phyloP scores from a whole-genome alignment of 2,113 vertebrate species.

The Muntiacus reevesi region DNA sequence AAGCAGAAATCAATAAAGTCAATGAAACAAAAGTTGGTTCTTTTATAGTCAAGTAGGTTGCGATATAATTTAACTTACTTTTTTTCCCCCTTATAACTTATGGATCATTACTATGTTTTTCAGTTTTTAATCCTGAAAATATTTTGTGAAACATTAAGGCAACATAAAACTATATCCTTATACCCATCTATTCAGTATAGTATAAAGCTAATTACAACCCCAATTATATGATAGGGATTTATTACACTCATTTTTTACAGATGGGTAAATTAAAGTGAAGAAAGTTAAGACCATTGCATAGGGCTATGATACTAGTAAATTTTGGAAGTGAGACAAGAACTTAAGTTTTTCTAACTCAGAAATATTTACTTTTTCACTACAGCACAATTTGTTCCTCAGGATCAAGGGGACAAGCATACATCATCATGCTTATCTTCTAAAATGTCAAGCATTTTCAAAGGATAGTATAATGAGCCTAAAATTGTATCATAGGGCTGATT shows the following conservation, averaged over 20 bases:
- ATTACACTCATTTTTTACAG: neutral
- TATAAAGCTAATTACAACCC: neutral
- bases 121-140: neutral
- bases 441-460: neutral
- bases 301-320: neutral
- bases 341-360: neutral
- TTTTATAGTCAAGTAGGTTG: neutral
- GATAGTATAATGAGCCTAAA: neutral
- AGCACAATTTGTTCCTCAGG: neutral
- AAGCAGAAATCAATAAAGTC: neutral
- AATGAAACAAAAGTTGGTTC: neutral
- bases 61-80: neutral
- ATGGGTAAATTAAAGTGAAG: neutral
- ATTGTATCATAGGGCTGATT: neutral
- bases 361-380: neutral
- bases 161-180: neutral
- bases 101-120: neutral
- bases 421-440: neutral
- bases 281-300: neutral
- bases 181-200: neutral
- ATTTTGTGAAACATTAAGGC: neutral
- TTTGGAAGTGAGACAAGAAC: neutral
- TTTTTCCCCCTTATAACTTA: neutral
- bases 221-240: neutral
- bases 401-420: neutral